These are phyloP conservation scores for Lucinisca nassula DNA, from an alignment of 2,888 invertebrate genomes.

Conservation along the genomic window DNA sequence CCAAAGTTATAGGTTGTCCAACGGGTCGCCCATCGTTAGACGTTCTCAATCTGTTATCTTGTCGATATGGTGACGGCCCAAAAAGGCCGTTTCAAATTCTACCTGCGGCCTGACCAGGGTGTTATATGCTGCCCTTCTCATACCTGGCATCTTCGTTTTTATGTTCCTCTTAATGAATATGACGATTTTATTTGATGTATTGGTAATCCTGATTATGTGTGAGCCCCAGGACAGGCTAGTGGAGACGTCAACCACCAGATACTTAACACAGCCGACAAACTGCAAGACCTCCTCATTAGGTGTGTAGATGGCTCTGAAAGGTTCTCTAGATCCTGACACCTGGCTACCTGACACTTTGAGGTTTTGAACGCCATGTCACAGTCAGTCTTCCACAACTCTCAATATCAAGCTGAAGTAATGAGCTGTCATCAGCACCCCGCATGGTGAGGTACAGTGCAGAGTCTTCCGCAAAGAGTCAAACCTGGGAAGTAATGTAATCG, in stretches of 20 bases:
- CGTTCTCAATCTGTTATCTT: too few relatives aligned
- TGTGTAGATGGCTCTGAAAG: neutral
- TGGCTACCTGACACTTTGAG: neutral
- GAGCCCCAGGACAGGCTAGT: constrained; percentile 1
- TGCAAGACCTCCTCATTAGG: neutral
- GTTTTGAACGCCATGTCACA: neutral
- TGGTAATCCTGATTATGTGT: neutral
- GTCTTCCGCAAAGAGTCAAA: neutral
- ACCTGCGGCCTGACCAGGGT: too few relatives aligned
- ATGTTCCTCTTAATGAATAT: neutral
- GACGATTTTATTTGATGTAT: neutral
- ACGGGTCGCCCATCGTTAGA: too few relatives aligned
- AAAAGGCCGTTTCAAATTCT: too few relatives aligned
- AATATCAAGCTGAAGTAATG: neutral
- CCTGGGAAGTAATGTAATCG: neutral
- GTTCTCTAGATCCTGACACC: neutral
- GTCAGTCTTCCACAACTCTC: neutral
- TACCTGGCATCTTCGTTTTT: too few relatives aligned
- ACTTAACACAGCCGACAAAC: neutral
- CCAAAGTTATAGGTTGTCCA: too few relatives aligned
- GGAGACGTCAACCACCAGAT: constrained; percentile 9
- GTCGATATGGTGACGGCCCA: too few relatives aligned
- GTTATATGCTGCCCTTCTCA: neutral
- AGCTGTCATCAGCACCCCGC: neutral
- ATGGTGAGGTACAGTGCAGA: neutral